A percentile compares a stretch with the other conserved stretches of the same genome.
phyloP scores from a whole-genome alignment of 2,797 vertebrate genomes.

The Urophycis tenuis region DNA sequence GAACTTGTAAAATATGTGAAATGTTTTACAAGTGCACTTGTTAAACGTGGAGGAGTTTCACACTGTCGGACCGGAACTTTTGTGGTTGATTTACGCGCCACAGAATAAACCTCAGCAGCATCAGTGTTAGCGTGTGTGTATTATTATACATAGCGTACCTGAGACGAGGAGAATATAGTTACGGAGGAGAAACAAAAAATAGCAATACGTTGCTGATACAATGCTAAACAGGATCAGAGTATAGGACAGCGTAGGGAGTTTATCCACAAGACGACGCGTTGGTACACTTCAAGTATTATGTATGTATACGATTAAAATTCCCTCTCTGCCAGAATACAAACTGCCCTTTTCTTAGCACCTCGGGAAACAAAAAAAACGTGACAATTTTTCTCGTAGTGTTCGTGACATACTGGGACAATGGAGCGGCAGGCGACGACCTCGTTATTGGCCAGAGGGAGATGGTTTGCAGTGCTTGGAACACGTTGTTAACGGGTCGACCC shows the following conservation, averaged over 20 bases:
- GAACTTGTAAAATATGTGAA: background rate
- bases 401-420: background rate
- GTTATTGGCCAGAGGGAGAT: slow-evolving; percentile 18
- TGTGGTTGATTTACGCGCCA: background rate
- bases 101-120: slow-evolving; percentile 16
- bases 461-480: slow-evolving; percentile 43
- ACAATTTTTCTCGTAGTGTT: background rate
- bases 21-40: background rate
- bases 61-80: background rate
- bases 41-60: background rate
- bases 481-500: slow-evolving; percentile 44
- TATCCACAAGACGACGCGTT: background rate
- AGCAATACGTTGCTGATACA: slow-evolving; percentile 12
- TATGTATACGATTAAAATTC: slow-evolving; percentile 9
- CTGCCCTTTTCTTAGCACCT: slow-evolving; percentile 34
- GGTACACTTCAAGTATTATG: slow-evolving; percentile 21
- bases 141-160: slow-evolving; percentile 45
- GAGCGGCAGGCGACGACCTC: background rate
- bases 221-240: slow-evolving; percentile 8
- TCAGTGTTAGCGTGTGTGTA: slow-evolving; percentile 30
- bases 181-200: slow-evolving; percentile 32
- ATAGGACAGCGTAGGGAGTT: slow-evolving; percentile 16
- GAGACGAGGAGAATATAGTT: slow-evolving; percentile 39
- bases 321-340: slow-evolving; percentile 28
- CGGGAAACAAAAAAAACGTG: background rate